Conservation (phyloP, 2,113 vertebrate genomes). For the Gadus macrocephalus region DNA sequence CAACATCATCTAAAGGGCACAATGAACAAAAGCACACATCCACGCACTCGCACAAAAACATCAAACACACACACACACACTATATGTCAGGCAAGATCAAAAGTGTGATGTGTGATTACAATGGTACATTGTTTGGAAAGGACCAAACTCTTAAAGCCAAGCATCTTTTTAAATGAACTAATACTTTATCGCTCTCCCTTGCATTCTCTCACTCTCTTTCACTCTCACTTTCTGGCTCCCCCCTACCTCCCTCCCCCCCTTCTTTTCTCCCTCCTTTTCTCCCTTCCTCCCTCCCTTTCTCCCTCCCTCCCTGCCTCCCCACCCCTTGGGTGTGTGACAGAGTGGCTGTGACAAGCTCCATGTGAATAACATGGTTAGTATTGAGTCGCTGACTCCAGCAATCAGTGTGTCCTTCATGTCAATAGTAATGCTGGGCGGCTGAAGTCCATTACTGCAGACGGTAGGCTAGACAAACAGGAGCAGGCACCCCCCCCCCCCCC, state of each 20-base stretch:
- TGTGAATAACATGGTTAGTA: conserved; percentile 54
- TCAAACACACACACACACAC: background rate
- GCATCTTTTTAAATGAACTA: too few relatives aligned
- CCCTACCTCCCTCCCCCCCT: background rate
- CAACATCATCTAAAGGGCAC: conserved; percentile 32
- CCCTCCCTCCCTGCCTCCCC: background rate
- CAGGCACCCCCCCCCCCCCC: background rate
- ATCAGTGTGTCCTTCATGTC: conserved; percentile 32
- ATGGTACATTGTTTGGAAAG: too few relatives aligned
- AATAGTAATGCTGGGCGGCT: conserved; percentile 41
- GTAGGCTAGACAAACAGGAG: conserved; percentile 7
- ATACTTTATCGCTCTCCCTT: background rate
- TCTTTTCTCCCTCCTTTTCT: conserved; percentile 1
- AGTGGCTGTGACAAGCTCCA: conserved; percentile 49
- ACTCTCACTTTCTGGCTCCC: background rate
- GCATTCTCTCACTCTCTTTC: background rate
- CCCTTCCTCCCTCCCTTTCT: background rate
- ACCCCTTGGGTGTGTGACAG: conserved; percentile 23
- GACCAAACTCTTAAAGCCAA: too few relatives aligned
- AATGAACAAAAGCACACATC: background rate
- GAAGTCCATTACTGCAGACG: conserved; percentile 21
- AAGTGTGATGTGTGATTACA: too few relatives aligned
- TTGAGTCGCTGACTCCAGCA: conserved; percentile 31
- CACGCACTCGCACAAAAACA: background rate
- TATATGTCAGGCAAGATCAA: too few relatives aligned